Percentiles rank a stretch among this genome's conserved stretches.
Evolutionary conservation across 2,113 vertebrate genomes (phyloP).

Genomic region (Arizona elegans): DNA sequence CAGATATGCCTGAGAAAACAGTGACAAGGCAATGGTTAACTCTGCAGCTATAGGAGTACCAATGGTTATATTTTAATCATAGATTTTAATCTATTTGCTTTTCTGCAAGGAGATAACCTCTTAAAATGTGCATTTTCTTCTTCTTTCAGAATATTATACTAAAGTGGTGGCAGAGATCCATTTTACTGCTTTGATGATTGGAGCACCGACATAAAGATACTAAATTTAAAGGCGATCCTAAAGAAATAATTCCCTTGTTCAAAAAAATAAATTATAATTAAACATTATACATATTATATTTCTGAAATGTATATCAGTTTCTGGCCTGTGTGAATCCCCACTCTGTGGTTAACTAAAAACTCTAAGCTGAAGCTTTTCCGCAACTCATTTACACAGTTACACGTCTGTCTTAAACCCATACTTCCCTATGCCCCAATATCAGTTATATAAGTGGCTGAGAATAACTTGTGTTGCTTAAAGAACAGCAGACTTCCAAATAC

Average conservation of each 20-base stretch:
- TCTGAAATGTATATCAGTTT: no score
- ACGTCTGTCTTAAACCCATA: neutral
- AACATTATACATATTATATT: neutral
- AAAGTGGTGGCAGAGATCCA: neutral
- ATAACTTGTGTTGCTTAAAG: neutral
- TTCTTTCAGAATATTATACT: neutral
- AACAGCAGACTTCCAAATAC: neutral
- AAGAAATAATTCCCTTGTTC: neutral
- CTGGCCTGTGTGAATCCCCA: neutral
- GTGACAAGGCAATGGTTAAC: fast-evolving
- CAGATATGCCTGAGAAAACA: slow-evolving; percentile 75
- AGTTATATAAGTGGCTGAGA: neutral
- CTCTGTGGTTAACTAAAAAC: neutral
- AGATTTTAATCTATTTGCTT: neutral
- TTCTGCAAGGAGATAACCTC: neutral
- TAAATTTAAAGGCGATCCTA: neutral
- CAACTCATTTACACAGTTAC: neutral
- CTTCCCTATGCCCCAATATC: neutral
- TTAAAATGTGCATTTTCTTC: neutral
- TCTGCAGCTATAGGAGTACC: neutral
- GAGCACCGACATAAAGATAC: neutral
- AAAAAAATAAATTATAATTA: neutral
- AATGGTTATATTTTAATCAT: neutral
- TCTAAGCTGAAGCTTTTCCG: neutral
- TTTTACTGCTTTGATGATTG: neutral